Evolutionary conservation across 2,797 vertebrate genomes (phyloP), one percentile per base, ranked within the genome.

Genomic region (Cuniculus paca): DNA sequence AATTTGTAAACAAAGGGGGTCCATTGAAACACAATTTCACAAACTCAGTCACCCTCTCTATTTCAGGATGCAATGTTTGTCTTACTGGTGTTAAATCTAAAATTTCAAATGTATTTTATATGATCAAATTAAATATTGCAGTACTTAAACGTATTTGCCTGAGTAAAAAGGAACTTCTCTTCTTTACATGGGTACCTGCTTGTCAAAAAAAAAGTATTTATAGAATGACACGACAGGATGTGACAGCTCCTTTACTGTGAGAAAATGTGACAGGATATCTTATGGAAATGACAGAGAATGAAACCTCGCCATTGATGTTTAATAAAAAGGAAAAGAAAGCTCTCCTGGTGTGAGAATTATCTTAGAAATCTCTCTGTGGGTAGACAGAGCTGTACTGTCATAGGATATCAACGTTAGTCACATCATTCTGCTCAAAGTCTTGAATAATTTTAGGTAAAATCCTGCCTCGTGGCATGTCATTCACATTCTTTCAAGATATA

Each of bases 221-320:
- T 34, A 79, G 78, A 94, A 79, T 54, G 42, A 36, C 50, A 45
- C 70, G 5, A 39, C 3, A 61, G 34, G 86, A 96, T 72, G 22
- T 83, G 70, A 77, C 20, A 86, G 70, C 6, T 79, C 19, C 48
- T 90, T 95, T 91, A 72, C 13, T 89, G 26, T 39, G 83, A 2
- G 6, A 91, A 61, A 88, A 48, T 39, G 22, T 95, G 85, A 92
- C 72, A 94, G 36, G 79, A n/a, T 90, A 95, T 92, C 26, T n/a
- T 75, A 50, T 14, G 34, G 34, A 93, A 93, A 93, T 65, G 56
- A 77, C 52, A 81, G 88, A 56, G 14, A 79, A 87, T 68, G 42
- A 93, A 91, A 26, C 2, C 31, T 96, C 12, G 5, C 2, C 14
- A 84, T 20, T 12, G 26, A 87, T 95, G 34, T 24, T 78, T 92